phyloP scores from a whole-genome alignment of 2,113 vertebrate species.

The Greenwoodochromis staneri region DNA sequence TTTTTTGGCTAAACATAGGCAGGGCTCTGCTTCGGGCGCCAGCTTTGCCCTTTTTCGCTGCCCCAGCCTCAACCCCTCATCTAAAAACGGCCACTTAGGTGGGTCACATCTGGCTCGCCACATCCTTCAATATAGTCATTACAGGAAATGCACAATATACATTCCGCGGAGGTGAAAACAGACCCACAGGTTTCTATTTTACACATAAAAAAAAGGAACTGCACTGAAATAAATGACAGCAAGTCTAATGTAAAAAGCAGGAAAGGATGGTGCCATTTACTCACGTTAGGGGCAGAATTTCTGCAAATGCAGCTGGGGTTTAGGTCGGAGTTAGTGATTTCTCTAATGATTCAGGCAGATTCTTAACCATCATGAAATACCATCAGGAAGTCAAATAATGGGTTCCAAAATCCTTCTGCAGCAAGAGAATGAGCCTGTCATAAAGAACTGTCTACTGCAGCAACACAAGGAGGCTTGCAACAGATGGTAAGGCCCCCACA shows the following conservation, averaged over 20 bases:
- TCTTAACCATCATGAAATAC: neutral
- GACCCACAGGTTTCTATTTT: neutral
- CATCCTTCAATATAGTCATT: neutral
- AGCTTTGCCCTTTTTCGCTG: neutral
- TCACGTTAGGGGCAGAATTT: neutral
- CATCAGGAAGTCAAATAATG: neutral
- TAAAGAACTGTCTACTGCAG: neutral
- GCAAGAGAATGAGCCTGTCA: neutral
- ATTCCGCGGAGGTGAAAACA: neutral
- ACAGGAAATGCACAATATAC: neutral
- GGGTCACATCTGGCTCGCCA: neutral
- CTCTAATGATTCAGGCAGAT: neutral
- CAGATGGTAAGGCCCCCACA: neutral
- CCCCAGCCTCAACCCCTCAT: neutral
- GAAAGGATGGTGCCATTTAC: neutral
- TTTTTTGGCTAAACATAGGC: constrained; percentile 48
- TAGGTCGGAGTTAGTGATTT: neutral
- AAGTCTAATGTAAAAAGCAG: neutral
- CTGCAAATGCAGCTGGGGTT: neutral
- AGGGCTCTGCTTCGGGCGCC: constrained; percentile 5
- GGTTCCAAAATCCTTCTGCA: neutral
- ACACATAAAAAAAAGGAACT: neutral
- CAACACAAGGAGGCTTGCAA: neutral
- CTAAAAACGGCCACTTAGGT: neutral
- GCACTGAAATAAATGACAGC: neutral